These are phyloP conservation scores for Caenorhabditis brenneri DNA, from an alignment of 1,140 invertebrate species.

Conservation along the genomic window DNA sequence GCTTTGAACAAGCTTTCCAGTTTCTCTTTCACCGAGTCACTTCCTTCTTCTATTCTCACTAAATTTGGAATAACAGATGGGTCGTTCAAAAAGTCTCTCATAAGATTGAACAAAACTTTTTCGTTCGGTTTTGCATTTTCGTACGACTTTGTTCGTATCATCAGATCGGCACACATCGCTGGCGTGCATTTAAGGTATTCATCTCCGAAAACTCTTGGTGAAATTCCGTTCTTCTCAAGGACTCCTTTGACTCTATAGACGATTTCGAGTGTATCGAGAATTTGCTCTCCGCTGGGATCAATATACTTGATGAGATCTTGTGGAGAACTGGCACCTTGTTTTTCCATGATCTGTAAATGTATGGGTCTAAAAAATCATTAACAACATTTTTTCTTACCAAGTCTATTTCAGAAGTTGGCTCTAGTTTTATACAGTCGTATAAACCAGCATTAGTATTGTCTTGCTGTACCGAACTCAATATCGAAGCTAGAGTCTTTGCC, in stretches of 20 bases:
- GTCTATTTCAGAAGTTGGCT: not conserved
- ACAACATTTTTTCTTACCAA: not conserved
- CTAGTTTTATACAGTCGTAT: not conserved
- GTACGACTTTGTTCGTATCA: conserved; percentile 5
- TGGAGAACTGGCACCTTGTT: not conserved
- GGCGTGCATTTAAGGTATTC: conserved; percentile 4
- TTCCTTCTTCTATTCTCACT: not conserved
- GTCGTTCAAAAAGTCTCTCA: not conserved
- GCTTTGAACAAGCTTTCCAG: not conserved
- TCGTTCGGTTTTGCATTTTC: not conserved
- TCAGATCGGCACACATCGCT: conserved; percentile 21
- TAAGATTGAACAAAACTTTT: not conserved
- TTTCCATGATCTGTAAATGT: not conserved
- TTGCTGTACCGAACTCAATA: conserved; percentile 81
- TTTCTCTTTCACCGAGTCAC: not conserved
- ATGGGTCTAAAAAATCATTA: too few relatives aligned
- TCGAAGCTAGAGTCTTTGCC: conserved; percentile 93
- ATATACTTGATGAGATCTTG: not conserved
- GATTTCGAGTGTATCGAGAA: conserved; percentile 41
- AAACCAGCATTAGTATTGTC: not conserved
- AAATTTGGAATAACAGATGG: not conserved
- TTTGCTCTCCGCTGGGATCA: not conserved
- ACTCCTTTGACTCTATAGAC: conserved; percentile 42
- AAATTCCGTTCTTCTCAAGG: not conserved
- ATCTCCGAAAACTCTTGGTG: conserved; percentile 9